Evolutionary conservation across 2,888 invertebrate species (phyloP).

Genomic region (Dryobota labecula): DNA sequence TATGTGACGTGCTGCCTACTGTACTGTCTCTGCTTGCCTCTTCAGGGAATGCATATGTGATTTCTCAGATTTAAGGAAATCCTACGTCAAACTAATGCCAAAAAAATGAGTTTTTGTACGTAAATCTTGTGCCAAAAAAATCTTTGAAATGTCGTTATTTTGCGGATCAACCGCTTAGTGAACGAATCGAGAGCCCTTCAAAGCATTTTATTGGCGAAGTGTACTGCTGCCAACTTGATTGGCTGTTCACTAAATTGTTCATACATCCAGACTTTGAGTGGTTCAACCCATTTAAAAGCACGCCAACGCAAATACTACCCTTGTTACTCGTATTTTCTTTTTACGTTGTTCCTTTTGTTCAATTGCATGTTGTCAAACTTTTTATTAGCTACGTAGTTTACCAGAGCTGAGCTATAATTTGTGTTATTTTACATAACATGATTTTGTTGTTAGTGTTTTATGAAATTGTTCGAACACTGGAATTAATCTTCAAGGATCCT

Average conservation of each 20-base stretch:
- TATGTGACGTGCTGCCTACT: no score
- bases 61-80: no score
- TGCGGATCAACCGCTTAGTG: constrained; percentile 14
- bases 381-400: constrained; percentile 9
- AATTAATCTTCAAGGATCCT: not conserved
- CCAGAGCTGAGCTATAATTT: not conserved
- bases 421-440: not conserved
- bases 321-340: constrained; percentile 6
- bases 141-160: constrained; percentile 30
- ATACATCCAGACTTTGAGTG: constrained; percentile 12
- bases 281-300: constrained; percentile 20
- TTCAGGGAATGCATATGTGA: no score
- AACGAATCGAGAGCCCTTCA: constrained; percentile 19
- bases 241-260: constrained; percentile 36
- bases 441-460: not conserved
- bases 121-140: no score
- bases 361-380: constrained; percentile 24
- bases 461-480: not conserved
- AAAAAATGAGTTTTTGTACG: not conserved
- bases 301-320: constrained; percentile 18
- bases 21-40: no score
- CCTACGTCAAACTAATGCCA: no score
- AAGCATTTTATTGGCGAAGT: constrained; percentile 28
- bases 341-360: not conserved
- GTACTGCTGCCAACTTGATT: constrained; percentile 23